Evolutionary conservation across 1,140 invertebrate genomes (phyloP).

Genomic region (Amphibalanus amphitrite): DNA sequence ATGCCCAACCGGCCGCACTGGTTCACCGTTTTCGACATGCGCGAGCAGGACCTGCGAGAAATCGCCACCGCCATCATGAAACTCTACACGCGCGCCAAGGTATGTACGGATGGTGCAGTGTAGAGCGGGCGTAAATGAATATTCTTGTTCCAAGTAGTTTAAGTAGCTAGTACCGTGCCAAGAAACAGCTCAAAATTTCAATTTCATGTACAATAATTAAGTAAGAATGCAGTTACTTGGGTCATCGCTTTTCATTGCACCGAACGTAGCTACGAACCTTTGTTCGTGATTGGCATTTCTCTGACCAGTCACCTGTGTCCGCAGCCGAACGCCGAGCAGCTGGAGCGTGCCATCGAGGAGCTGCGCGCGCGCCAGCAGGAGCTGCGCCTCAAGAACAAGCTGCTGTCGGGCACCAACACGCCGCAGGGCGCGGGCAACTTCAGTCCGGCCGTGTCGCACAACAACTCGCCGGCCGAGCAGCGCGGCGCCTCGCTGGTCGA

Average conservation of each 20-base stretch:
- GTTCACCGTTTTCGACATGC: slow-evolving; percentile 70
- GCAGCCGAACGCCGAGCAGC: slow-evolving; percentile 47
- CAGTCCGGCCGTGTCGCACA: slow-evolving; percentile 8
- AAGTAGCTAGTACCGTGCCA: background rate
- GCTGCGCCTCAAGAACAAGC: slow-evolving; percentile 36
- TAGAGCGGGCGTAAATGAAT: background rate
- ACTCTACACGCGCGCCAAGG: slow-evolving; percentile 63
- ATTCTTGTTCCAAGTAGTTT: background rate
- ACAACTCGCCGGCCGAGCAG: background rate
- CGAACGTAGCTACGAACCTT: background rate
- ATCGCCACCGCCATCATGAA: slow-evolving; percentile 66
- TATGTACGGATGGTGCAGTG: slow-evolving; percentile 22
- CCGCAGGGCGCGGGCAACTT: slow-evolving; percentile 13
- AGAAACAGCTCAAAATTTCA: background rate
- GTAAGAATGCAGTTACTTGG: background rate
- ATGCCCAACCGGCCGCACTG: slow-evolving; percentile 74
- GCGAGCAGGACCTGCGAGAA: slow-evolving; percentile 62
- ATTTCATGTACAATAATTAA: too few relatives aligned
- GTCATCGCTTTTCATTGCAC: background rate
- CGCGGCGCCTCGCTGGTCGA: background rate
- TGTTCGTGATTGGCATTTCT: background rate
- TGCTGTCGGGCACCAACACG: slow-evolving; percentile 14
- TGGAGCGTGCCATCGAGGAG: slow-evolving; percentile 57
- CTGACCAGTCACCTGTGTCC: background rate
- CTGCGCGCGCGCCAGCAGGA: slow-evolving; percentile 54